Conservation (phyloP, 2,797 vertebrate genomes). For the Tapirus indicus region DNA sequence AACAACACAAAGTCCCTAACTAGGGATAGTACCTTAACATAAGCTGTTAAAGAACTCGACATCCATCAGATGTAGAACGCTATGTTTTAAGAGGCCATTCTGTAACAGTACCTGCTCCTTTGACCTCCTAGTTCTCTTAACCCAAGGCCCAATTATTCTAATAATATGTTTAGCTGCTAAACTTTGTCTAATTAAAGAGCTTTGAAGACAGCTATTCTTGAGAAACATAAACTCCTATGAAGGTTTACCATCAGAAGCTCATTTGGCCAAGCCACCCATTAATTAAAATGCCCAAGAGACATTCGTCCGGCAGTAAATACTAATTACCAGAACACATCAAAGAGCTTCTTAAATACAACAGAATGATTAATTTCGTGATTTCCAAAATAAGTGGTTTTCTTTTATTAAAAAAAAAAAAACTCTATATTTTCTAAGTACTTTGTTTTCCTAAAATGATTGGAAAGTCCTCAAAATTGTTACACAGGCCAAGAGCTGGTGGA, state of each 20-base stretch:
- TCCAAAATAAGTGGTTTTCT: conserved; percentile 76
- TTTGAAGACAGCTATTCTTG: conserved; percentile 71
- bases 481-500: conserved; percentile 22
- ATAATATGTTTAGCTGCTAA: conserved; percentile 69
- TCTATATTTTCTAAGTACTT: conserved; percentile 70
- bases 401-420: conserved; percentile 68
- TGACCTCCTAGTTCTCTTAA: conserved; percentile 50
- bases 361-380: conserved; percentile 82
- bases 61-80: background rate
- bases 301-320: conserved; percentile 86
- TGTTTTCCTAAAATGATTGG: conserved; percentile 71
- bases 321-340: conserved; percentile 87
- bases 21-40: background rate
- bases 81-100: background rate
- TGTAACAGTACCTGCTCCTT: conserved; percentile 22
- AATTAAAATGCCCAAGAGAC: conserved; percentile 87
- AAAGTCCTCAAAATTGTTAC: conserved; percentile 68
- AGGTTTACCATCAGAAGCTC: conserved; percentile 84
- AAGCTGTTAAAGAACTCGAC: background rate
- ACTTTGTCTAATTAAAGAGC: conserved; percentile 77
- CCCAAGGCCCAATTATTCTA: conserved; percentile 77
- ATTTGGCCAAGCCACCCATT: conserved; percentile 84
- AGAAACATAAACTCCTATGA: conserved; percentile 81
- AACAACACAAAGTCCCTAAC: conserved; percentile 34
- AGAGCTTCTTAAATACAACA: conserved; percentile 81